Evolutionary conservation across 1,140 invertebrate species (phyloP).

Genomic region (Procambarus clarkii): DNA sequence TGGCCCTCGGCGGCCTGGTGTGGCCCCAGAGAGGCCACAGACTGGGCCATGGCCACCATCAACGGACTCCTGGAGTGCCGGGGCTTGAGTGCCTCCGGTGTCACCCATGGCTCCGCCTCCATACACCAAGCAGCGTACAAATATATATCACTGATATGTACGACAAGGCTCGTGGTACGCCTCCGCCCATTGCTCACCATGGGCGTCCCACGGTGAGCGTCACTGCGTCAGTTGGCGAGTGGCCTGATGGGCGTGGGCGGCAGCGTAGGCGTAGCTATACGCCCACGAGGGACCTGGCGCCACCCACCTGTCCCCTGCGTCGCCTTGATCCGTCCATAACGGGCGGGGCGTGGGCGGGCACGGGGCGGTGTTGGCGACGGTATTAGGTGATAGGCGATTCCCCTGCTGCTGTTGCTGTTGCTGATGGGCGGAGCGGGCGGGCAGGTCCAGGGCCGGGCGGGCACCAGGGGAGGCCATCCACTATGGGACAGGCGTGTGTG

Average conservation of each 20-base stretch:
- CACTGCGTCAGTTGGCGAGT: slow-evolving; percentile 63
- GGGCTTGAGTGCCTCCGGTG: background rate
- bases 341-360: slow-evolving; percentile 61
- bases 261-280: slow-evolving; percentile 66
- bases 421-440: slow-evolving; percentile 58
- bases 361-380: slow-evolving; percentile 47
- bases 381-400: slow-evolving; percentile 53
- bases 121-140: background rate
- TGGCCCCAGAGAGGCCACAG: background rate
- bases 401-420: slow-evolving; percentile 58
- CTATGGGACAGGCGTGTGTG: slow-evolving; percentile 72
- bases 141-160: slow-evolving; percentile 5
- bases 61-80: background rate
- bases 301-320: slow-evolving; percentile 59
- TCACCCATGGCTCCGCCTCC: background rate
- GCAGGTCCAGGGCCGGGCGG: slow-evolving; percentile 66
- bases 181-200: slow-evolving; percentile 16
- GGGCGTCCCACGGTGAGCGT: slow-evolving; percentile 23
- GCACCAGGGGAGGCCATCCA: slow-evolving; percentile 72
- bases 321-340: slow-evolving; percentile 59
- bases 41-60: background rate
- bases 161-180: background rate
- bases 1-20: background rate
- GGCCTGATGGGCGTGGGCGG: slow-evolving; percentile 62
- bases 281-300: slow-evolving; percentile 66